Evolutionary conservation across 2,888 invertebrate genomes (phyloP).

Genomic region (Cheilosia grossa): DNA sequence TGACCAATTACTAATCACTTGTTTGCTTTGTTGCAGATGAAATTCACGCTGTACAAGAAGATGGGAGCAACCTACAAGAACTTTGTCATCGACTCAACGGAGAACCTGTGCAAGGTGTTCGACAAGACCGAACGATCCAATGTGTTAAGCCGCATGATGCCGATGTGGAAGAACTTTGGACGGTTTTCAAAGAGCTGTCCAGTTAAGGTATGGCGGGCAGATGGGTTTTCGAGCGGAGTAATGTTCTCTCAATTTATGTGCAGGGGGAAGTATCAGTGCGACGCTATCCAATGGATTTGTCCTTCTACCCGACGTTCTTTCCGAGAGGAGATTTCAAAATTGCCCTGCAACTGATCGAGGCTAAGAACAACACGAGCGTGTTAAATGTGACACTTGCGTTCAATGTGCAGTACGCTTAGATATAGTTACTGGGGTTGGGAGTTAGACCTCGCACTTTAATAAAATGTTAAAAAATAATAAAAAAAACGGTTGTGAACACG

Average conservation of each 20-base stretch:
- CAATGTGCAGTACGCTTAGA: neutral
- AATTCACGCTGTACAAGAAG: slow-evolving; percentile 54
- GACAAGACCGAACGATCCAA: slow-evolving; percentile 65
- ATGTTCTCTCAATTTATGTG: neutral
- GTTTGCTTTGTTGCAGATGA: slow-evolving; percentile 33
- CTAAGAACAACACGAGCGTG: too few relatives aligned
- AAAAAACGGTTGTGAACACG: too few relatives aligned
- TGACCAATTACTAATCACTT: neutral
- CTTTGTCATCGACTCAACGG: slow-evolving; percentile 54
- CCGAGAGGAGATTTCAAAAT: too few relatives aligned
- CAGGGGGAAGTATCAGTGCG: slow-evolving; percentile 47
- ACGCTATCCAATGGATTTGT: slow-evolving; percentile 66
- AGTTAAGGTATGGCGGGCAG: slow-evolving; percentile 23
- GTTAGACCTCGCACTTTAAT: too few relatives aligned
- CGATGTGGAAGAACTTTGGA: slow-evolving; percentile 69
- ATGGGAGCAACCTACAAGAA: slow-evolving; percentile 12
- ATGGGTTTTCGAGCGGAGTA: neutral
- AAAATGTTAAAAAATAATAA: too few relatives aligned
- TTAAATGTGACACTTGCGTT: too few relatives aligned
- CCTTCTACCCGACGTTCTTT: slow-evolving; percentile 56
- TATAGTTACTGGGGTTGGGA: too few relatives aligned
- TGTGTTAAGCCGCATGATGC: slow-evolving; percentile 62
- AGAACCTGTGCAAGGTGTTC: slow-evolving; percentile 63
- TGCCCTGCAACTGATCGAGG: too few relatives aligned
- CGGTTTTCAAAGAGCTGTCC: slow-evolving; percentile 51